Evolutionary conservation across 2,113 vertebrate genomes (phyloP), one percentile per base, ranked within the genome.

Genomic region (Ploceus nigricollis): DNA sequence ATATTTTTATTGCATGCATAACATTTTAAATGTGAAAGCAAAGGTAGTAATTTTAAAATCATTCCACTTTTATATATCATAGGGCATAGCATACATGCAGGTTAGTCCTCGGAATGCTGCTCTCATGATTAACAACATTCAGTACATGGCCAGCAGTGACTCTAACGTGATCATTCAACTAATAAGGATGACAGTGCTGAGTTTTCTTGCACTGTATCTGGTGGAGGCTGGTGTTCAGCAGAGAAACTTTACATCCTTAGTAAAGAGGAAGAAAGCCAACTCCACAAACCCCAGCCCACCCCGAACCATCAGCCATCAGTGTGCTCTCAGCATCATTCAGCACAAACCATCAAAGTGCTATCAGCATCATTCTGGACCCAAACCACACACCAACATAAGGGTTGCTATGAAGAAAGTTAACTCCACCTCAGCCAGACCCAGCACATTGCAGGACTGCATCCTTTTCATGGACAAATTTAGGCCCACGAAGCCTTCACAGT

Each of bases 301-400:
- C 31, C 2, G 1, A 63, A 48, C 17, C 25, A 23, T 1, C 8
- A 15, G 10, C 40, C n/a, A n/a, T n/a, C n/a, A n/a, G n/a, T n/a
- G 56, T 80, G 37, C 42, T 64, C 15, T 20, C 56, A 79, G 27
- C 28, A 44, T 15, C 2, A 2, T 39, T 86, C 57, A n/a, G n/a
- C n/a, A n/a, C n/a, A n/a, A n/a, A n/a, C n/a, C n/a, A n/a, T n/a
- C n/a, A n/a, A n/a, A n/a, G 56, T 80, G 37, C 42, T 64, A 18
- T 20, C 56, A 79, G 27, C 28, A 44, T 15, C 2, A 2, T 39
- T 86, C 57, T 66, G 63, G 57, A 56, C 20, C 25, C 50, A 60
- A 64, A 80, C 42, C 25, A 45, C 33, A 20, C 25, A 60, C 33
- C 50, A 60, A 12, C 68, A 5, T 20, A 60, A 37, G 15, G 15